These are phyloP conservation scores for Anadara kagoshimensis DNA, from an alignment of 1,140 invertebrate genomes.

Conservation along the genomic window DNA sequence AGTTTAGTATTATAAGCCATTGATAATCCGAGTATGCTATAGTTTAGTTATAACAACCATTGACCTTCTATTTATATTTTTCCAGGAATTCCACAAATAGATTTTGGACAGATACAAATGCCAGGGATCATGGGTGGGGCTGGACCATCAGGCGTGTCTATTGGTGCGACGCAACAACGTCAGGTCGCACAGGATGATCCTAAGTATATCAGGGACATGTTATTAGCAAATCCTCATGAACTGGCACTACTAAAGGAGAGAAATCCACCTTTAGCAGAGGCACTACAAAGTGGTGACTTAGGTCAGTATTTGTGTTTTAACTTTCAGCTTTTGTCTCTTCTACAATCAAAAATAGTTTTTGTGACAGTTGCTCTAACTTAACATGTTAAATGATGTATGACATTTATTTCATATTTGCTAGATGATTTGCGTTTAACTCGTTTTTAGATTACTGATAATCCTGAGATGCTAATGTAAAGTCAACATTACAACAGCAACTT, in stretches of 20 bases:
- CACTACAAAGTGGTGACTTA: constrained; percentile 87
- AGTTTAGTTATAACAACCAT: too few relatives aligned
- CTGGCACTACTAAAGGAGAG: constrained; percentile 93
- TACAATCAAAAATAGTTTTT: too few relatives aligned
- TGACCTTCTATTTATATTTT: neutral
- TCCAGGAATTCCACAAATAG: constrained; percentile 75
- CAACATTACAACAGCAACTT: too few relatives aligned
- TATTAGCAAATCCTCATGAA: constrained; percentile 94
- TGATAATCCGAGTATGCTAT: too few relatives aligned
- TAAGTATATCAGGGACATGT: constrained; percentile 89
- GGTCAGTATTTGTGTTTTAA: constrained; percentile 73
- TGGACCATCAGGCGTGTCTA: constrained; percentile 44
- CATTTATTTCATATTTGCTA: too few relatives aligned
- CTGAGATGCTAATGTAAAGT: too few relatives aligned
- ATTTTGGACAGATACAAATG: constrained; percentile 90
- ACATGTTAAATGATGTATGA: too few relatives aligned
- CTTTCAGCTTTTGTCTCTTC: too few relatives aligned
- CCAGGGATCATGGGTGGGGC: constrained; percentile 74
- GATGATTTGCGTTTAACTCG: too few relatives aligned
- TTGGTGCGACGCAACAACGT: neutral
- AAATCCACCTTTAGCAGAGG: constrained; percentile 93
- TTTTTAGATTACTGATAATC: too few relatives aligned
- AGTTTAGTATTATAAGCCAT: too few relatives aligned
- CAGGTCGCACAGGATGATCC: constrained; percentile 83
- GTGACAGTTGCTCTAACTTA: too few relatives aligned